Evolutionary conservation across 2,888 invertebrate species (phyloP), one percentile per base, ranked within the genome.

Genomic region (Flabesymbios commensalis): DNA sequence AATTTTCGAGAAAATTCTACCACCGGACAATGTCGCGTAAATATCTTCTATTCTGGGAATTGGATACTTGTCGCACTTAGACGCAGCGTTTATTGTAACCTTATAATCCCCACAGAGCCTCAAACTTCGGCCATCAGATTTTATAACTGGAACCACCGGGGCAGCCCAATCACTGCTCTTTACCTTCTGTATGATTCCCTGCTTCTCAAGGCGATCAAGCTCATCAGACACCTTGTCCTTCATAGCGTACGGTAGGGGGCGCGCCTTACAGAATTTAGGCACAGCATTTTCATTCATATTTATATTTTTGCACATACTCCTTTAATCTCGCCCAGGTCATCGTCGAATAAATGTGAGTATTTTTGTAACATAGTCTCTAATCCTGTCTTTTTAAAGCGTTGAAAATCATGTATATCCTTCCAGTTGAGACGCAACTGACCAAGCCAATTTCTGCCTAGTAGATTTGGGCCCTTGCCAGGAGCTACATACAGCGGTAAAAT

Each of bases 241-340:
- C 45, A 65, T 49, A 5, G 59, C 55, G 47, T 62, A 70, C 17
- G 67, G 65, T 17, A 71, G 66, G 22, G 67, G 45, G 43, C 68
- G 56, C 14, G 71, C 68, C 36, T 72, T 72, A n/a, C 56, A 45
- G 42, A 68, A 72, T 48, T 59, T 64, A 7, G 65, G 67, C 5
- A 29, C 52, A 2, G 60, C 48, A 32, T 58, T 58, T 0, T 57
- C 56, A 32, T 62, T 57, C n/a, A 63, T 22, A 17, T 33, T 47
- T n/a, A n/a, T 10, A 71, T 29, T 28, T 61, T 49, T 3, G 51
- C 57, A 4, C 17, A 19, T 1, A 51, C 45, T 19, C 43, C 36
- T n/a, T 61, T 42, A 26, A 59, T 7, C 17, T 28, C 29, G 3
- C 56, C 59, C 32, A 55, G 56, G 14, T 28, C 43, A 14, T 56